Evolutionary conservation across 2,797 vertebrate species (phyloP).

Genomic region (Liparis tanakae): DNA sequence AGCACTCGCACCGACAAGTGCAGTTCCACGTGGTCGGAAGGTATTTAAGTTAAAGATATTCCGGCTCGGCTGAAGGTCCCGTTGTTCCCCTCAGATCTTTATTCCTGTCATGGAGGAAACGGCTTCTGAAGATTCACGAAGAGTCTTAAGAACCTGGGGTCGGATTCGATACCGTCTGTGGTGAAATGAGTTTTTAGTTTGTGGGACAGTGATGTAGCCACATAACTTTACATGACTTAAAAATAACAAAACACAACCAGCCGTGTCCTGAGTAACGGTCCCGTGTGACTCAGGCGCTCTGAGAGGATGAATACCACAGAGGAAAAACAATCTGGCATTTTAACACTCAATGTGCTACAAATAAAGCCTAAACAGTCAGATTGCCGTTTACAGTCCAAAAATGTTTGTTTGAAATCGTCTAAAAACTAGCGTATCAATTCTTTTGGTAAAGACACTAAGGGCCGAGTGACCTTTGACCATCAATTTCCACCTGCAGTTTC

Average conservation of each 20-base stretch:
- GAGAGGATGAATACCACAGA: no score
- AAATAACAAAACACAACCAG: neutral
- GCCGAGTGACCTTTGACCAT: neutral
- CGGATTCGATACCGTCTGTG: neutral
- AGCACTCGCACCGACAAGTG: slow-evolving; percentile 1
- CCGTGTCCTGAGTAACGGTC: neutral
- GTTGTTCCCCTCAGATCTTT: slow-evolving; percentile 19
- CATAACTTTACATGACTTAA: neutral
- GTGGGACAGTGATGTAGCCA: no score
- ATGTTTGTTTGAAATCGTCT: neutral
- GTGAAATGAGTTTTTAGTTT: neutral
- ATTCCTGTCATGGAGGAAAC: slow-evolving; percentile 25
- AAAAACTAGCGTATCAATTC: neutral
- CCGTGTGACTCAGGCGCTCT: no score
- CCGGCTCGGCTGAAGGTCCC: neutral
- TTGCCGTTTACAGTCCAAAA: neutral
- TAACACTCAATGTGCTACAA: neutral
- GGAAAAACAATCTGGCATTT: no score
- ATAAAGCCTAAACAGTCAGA: neutral
- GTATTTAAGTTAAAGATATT: slow-evolving; percentile 13
- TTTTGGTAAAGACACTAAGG: neutral
- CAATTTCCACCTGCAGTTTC: neutral
- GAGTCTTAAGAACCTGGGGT: no score
- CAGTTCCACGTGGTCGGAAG: slow-evolving; percentile 1
- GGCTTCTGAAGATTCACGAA: slow-evolving; percentile 37